Percentiles rank a stretch among this genome's conserved stretches.
Conservation (phyloP, 2,113 vertebrate species). For the Ceyx melanurus region DNA sequence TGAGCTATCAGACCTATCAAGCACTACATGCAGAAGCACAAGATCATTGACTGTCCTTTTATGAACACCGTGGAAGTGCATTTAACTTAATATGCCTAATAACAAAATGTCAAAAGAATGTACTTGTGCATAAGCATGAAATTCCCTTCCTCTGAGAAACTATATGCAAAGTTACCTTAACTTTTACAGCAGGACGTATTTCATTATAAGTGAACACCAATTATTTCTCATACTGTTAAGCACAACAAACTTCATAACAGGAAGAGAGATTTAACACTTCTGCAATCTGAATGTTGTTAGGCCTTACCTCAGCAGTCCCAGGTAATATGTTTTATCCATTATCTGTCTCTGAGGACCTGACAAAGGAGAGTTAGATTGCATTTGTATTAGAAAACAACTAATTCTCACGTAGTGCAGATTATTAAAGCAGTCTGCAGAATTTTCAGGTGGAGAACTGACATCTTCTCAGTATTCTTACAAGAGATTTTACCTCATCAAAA, state of each 20-base stretch:
- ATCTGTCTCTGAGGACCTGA: constrained; percentile 96
- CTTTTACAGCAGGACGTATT: neutral
- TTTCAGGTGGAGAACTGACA: neutral
- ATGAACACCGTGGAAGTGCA: rapidly evolving
- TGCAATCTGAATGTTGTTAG: neutral
- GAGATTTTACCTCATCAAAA: neutral
- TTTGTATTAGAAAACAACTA: neutral
- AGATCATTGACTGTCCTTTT: neutral
- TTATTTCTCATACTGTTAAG: neutral
- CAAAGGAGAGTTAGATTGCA: neutral
- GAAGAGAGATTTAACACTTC: neutral
- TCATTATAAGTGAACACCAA: neutral
- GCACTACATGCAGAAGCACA: neutral
- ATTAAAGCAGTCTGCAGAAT: neutral
- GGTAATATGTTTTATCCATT: constrained; percentile 96
- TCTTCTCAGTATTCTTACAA: neutral
- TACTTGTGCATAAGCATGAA: neutral
- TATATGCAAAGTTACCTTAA: neutral
- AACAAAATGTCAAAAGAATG: neutral
- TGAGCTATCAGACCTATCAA: neutral
- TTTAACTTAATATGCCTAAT: neutral
- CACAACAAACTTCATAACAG: neutral
- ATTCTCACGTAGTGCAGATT: neutral
- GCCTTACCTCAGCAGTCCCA: constrained; percentile 91
- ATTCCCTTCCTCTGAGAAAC: neutral